Conservation (phyloP, 2,113 vertebrate genomes). For the Hippocampus comes region DNA sequence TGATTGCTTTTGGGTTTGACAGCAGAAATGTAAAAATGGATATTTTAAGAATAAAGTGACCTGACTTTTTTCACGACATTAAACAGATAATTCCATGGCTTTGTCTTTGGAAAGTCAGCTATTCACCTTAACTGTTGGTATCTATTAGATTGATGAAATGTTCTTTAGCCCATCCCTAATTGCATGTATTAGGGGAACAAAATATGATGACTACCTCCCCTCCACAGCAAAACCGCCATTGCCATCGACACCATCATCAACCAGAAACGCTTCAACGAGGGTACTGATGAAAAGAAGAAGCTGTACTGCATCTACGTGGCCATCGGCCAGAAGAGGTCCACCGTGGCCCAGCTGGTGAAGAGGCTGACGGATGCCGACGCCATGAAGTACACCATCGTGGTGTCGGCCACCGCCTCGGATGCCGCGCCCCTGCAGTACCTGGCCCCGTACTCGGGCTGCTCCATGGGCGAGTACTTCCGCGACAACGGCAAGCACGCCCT, state of each 20-base stretch:
- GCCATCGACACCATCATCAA: constrained; percentile 98
- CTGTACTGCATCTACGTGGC: constrained; percentile 98
- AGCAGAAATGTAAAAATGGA: too few species aligned
- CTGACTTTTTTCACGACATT: too few species aligned
- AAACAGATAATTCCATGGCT: too few species aligned
- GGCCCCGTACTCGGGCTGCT: constrained; percentile 97
- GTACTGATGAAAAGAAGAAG: constrained; percentile 96
- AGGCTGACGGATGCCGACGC: constrained; percentile 93
- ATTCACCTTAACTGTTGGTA: too few species aligned
- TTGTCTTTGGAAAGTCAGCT: too few species aligned
- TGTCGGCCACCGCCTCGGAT: constrained; percentile 95
- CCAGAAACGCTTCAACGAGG: constrained; percentile 96
- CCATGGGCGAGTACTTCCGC: constrained; percentile 98
- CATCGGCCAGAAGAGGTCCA: constrained; percentile 98
- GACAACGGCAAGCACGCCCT: constrained; percentile 95
- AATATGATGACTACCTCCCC: not conserved
- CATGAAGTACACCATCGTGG: constrained; percentile 99
- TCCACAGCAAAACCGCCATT: constrained; percentile 91
- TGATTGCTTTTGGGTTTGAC: too few species aligned
- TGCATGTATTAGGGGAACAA: not conserved
- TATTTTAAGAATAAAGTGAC: too few species aligned
- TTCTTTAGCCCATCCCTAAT: not conserved
- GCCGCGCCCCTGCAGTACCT: constrained; percentile 96
- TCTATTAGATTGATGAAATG: too few species aligned
- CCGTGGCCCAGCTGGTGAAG: constrained; percentile 97